Percentiles rank a stretch among this genome's conserved stretches.
These are phyloP conservation scores for Liolophura sinensis DNA, from an alignment of 1,140 invertebrate genomes.

Conservation along the genomic window DNA sequence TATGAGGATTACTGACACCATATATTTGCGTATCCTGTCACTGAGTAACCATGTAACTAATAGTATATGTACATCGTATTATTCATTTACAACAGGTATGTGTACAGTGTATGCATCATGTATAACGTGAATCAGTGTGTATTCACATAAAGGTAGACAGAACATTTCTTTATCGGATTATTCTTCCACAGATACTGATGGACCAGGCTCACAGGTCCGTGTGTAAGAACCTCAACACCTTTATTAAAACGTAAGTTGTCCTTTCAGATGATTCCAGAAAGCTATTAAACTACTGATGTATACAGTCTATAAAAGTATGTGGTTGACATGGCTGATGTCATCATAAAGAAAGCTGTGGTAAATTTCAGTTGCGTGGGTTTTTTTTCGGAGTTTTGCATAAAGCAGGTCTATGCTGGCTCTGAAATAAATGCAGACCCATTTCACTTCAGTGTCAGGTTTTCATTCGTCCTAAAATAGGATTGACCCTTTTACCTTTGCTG, in stretches of 20 bases:
- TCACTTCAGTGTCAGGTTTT: not conserved
- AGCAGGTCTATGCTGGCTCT: not conserved
- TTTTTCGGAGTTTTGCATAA: not conserved
- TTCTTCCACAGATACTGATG: slow-evolving; percentile 69
- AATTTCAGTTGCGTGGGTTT: too few relatives aligned
- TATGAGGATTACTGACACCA: too few relatives aligned
- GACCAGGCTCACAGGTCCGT: slow-evolving; percentile 90
- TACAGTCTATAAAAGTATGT: too few relatives aligned
- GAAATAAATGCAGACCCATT: slow-evolving; percentile 4
- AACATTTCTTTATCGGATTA: slow-evolving; percentile 10
- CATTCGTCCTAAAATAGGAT: not conserved
- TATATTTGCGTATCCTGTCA: too few relatives aligned
- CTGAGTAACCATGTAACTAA: too few relatives aligned
- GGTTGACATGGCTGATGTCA: too few relatives aligned
- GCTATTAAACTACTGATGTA: too few relatives aligned
- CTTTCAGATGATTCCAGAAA: too few relatives aligned
- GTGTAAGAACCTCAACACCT: slow-evolving; percentile 82
- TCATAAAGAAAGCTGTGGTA: too few relatives aligned
- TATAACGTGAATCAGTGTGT: not conserved
- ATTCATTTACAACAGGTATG: too few relatives aligned
- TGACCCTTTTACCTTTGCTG: not conserved
- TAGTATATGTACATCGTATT: too few relatives aligned
- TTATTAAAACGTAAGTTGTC: slow-evolving; percentile 79
- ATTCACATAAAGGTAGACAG: slow-evolving; percentile 2
- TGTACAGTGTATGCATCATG: not conserved